Conservation (phyloP, 1,140 invertebrate species). For the Rhagoletis pomonella region DNA sequence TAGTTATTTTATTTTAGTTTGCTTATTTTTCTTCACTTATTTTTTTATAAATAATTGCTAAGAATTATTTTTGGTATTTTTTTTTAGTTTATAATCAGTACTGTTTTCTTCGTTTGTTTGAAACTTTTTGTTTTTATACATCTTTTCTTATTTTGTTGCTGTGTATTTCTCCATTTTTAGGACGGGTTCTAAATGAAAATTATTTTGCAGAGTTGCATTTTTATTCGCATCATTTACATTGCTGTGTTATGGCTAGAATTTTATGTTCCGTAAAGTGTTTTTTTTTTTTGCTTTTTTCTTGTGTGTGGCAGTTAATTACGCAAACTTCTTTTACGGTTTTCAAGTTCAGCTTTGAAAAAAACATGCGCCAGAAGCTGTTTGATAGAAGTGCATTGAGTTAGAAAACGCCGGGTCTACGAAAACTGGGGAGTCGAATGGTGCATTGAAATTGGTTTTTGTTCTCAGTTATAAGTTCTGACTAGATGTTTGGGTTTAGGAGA, state of each 20-base stretch:
- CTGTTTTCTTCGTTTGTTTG: slow-evolving; percentile 15
- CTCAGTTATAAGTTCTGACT: background rate
- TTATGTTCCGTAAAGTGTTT: background rate
- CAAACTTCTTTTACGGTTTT: background rate
- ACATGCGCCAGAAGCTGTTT: background rate
- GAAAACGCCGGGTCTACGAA: background rate
- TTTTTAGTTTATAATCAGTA: slow-evolving; percentile 41
- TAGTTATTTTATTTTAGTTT: slow-evolving; percentile 32
- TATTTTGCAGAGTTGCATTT: slow-evolving; percentile 31
- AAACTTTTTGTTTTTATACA: background rate
- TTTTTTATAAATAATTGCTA: slow-evolving; percentile 47
- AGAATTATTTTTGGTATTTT: slow-evolving; percentile 11
- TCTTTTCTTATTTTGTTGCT: slow-evolving; percentile 9
- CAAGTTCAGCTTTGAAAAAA: background rate
- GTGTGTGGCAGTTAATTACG: slow-evolving; percentile 30
- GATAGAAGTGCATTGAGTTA: too few relatives aligned
- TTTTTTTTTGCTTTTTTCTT: background rate
- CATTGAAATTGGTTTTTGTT: background rate
- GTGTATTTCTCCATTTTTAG: slow-evolving; percentile 32
- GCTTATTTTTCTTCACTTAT: slow-evolving; percentile 1
- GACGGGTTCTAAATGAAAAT: slow-evolving; percentile 50
- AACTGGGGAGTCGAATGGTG: background rate
- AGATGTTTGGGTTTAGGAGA: background rate
- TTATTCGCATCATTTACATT: background rate
- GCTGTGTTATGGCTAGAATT: background rate